These are phyloP conservation scores for Loris lydekkerianus DNA, from an alignment of 2,797 vertebrate species.

Conservation along the genomic window DNA sequence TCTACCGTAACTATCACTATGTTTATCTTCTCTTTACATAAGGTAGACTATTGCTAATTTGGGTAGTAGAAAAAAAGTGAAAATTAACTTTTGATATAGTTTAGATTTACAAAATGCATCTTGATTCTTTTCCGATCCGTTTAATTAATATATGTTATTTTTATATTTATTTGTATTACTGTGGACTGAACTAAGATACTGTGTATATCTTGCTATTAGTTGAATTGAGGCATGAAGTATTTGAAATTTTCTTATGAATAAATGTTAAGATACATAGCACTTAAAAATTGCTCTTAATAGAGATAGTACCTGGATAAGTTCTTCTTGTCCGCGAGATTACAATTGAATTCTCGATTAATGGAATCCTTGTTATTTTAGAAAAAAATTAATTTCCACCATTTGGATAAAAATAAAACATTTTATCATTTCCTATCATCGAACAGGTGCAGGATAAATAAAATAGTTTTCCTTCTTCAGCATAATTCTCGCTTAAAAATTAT, in stretches of 20 bases:
- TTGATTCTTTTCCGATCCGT: conserved; percentile 7
- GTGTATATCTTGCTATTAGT: conserved; percentile 62
- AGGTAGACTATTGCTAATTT: not conserved
- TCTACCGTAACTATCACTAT: conserved; percentile 14
- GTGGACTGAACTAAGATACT: conserved; percentile 66
- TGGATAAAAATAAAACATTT: conserved; percentile 28
- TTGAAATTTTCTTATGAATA: conserved; percentile 69
- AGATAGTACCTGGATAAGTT: conserved; percentile 37
- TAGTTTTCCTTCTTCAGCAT: not conserved
- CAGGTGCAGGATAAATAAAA: conserved; percentile 70
- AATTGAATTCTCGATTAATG: conserved; percentile 42
- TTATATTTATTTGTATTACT: conserved; percentile 65
- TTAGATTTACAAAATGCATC: conserved; percentile 1
- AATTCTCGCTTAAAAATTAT: not conserved
- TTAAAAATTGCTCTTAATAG: conserved; percentile 38
- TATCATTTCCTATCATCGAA: conserved; percentile 25
- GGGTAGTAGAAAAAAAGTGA: conserved; percentile 61
- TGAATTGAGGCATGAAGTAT: not conserved
- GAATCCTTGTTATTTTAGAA: not conserved
- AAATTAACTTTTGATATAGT: conserved; percentile 64
- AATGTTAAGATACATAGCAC: conserved; percentile 51
- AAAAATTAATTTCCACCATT: conserved; percentile 38
- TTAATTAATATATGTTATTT: conserved; percentile 5
- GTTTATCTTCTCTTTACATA: conserved; percentile 59
- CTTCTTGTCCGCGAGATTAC: conserved; percentile 1